Base-by-base conservation (phyloP, 2,113 vertebrate species). In the Copsychus sechellarum region DNA sequence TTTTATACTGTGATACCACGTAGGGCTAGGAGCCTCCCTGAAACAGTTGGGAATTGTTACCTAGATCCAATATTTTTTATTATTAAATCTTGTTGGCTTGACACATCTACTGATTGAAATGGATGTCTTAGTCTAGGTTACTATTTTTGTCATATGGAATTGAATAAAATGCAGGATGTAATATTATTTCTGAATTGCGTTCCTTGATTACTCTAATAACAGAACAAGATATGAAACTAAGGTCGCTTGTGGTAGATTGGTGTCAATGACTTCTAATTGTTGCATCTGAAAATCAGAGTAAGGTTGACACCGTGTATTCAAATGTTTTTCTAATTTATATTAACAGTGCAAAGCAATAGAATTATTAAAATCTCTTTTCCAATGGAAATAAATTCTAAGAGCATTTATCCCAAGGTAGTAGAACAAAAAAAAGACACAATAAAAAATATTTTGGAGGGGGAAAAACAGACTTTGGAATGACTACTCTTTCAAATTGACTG, bases 161-260 rank as follows among this genome's bases (percentile, higher is more conserved):
- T 97, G 97, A 98, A 98, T 98, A 98, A 98, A 98, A 98, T 98
- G 97, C 98, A 97, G 98, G 98, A 98, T 98, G 98, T 98, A 92
- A 96, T 97, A 97, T 97, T 90, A 97, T 96, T 97, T 98, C 96
- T 96, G 97, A 96, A 97, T 95, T 78, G 95, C 45, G 94, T 97
- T 94, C 97, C 94, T 98, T 98, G 97, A 91, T 98, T 98, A 93
- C 97, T 97, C 89, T 74, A 53, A 89, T 72, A 93, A 71, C 65
- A 81, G 82, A 67, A 81, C 85, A 92, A 93, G 56, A n/a, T 85
- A 40, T 10, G 66, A 88, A 90, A 91, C 43, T 51, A 42, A 69
- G 94, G 81, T 87, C 66, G 23, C 53, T 78, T 20, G 10, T 50
- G 89, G 72, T 65, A 96, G 88, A 76, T 81, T 74, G 73, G 48